Base-by-base conservation (phyloP, 2,888 invertebrate species). In the Petrophora chlorosata region DNA sequence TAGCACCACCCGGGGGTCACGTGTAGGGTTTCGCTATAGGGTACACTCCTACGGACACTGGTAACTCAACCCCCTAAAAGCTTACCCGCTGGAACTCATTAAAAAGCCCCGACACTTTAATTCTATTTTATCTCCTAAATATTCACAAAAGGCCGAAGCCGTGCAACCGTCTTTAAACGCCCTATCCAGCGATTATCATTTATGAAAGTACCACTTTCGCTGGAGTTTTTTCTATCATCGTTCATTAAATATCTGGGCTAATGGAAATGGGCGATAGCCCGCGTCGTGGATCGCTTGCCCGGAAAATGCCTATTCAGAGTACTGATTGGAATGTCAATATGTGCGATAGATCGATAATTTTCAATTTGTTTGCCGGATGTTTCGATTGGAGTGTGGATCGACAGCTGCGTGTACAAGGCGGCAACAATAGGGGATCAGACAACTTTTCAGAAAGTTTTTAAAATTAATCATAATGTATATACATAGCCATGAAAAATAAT, bases 121-220 rank as follows among this genome's bases (percentile, higher is more conserved):
- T 40, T 40, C 26, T 5, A 47, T 34, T 40, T 35, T n/a, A 30
- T 32, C 28, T 49, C n/a, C 10, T 7, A 30, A 43, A 42, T 38
- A 38, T 42, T 42, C 42, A 25, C 14, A 15, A 33, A 40, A 40
- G 29, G 25, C 9, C 40, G 23, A 23, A 29, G 34, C 30, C 34
- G 15, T 28, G 39, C 10, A 26, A 32, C 16, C 13, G 28, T 23
- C 33, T 34, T 23, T 30, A 12, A 47, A 47, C 15, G 40, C 26
- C 8, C 16, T 35, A 23, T 29, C 22, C 29, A 40, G 14, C 22
- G 29, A 38, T 33, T 23, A 43, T 28, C 42, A 29, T 47, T 49
- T 48, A 16, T 19, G 40, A 29, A 38, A 25, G n/a, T n/a, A n/a
- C n/a, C n/a, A n/a, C n/a, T n/a, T n/a, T 15, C 46, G 15, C 26